phyloP scores from a whole-genome alignment of 2,113 vertebrate genomes.

The Mustelus asterias region DNA sequence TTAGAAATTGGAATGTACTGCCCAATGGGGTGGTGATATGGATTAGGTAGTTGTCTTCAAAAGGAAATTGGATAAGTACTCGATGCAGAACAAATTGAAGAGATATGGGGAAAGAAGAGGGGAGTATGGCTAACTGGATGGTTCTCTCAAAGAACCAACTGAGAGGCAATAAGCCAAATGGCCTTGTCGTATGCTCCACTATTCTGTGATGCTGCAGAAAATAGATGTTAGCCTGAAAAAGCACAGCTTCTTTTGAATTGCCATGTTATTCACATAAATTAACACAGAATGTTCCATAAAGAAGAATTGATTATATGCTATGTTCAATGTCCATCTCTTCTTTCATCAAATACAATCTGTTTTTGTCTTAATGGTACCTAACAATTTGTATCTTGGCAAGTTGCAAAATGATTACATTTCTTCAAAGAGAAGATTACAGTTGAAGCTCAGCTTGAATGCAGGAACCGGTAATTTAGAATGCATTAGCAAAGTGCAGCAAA shows the following conservation, averaged over 20 bases:
- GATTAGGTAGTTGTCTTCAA: background rate
- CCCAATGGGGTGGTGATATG: background rate
- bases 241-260: background rate
- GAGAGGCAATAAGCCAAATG: background rate
- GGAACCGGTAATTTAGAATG: background rate
- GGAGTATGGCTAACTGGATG: background rate
- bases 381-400: slow-evolving; percentile 8
- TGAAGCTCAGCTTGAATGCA: background rate
- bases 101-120: background rate
- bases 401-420: slow-evolving; percentile 28
- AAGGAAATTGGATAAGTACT: background rate
- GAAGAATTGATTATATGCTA: background rate
- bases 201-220: background rate
- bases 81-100: background rate
- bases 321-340: background rate
- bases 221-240: background rate
- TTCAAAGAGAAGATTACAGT: background rate
- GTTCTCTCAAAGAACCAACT: background rate
- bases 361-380: background rate
- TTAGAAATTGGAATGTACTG: background rate
- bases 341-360: slow-evolving; percentile 5
- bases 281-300: background rate
- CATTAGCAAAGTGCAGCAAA: background rate
- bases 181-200: background rate
- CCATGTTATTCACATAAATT: background rate